Evolutionary conservation across 2,888 invertebrate genomes (phyloP), one percentile per base, ranked within the genome.

Genomic region (Spatulosminthurus flaviceps): DNA sequence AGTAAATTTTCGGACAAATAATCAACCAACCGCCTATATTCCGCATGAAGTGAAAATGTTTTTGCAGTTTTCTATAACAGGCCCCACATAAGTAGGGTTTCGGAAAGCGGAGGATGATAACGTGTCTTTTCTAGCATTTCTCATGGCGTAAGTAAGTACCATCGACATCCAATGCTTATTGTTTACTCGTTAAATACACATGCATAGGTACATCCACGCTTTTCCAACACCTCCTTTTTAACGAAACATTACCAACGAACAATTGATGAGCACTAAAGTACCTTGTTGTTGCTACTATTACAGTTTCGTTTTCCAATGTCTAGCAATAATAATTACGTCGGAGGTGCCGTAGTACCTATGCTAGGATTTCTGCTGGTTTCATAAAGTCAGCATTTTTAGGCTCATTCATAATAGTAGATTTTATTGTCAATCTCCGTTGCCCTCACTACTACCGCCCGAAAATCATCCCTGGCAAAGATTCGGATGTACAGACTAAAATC

Each of bases 1-100:
- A 42, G 22, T 51, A 70, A 42, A 34, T 79, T 79, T 28, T 72
- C n/a, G 24, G 61, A 41, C 71, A 71, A 64, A n/a, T n/a, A 64
- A 64, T 19, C 51, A 51, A 19, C 19, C 11, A 19, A 24, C 64
- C 64, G n/a, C n/a, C n/a, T n/a, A n/a, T 64, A 64, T 64, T 64
- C 64, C 24, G 64, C 64, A 64, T 24, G 24, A 21, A 64, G 13
- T 22, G 64, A 64, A 22, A 22, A 64, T 64, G 7, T 64, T 64
- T 64, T 64, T 64, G 64, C 64, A 64, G 26, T 64, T 64, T 64
- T 26, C 64, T 64, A 64, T 72, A n/a, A n/a, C 51, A 51, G 51
- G n/a, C n/a, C n/a, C 19, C 26, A 71, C 22, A 69, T 34, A 69
- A 34, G 13, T n/a, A 26, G n/a, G 24, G 28, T 67, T 22, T 24